Percentiles rank a stretch among this genome's conserved stretches.
Conservation (phyloP, 2,113 vertebrate species). For the Phodopus roborovskii region DNA sequence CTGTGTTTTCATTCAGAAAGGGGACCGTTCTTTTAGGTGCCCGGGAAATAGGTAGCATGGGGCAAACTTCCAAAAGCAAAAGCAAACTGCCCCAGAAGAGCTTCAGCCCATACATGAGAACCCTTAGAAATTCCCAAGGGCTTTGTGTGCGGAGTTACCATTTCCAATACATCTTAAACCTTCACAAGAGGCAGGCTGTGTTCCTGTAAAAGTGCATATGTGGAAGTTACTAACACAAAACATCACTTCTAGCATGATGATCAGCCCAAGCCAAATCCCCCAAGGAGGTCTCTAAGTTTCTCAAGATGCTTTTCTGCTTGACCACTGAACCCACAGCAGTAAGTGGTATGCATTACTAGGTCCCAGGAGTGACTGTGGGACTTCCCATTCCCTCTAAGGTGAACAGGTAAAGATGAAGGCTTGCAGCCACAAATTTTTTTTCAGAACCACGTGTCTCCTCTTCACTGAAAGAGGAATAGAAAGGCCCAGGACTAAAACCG, state of each 20-base stretch:
- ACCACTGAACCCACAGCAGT: not conserved
- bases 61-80: conserved; percentile 51
- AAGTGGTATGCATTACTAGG: not conserved
- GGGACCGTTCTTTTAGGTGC: conserved; percentile 35
- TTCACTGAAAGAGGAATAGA: not conserved
- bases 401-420: not conserved
- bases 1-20: conserved; percentile 36
- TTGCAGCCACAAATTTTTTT: not conserved
- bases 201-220: not conserved
- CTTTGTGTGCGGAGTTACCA: not conserved
- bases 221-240: conserved; percentile 49
- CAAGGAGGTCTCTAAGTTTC: conserved; percentile 35
- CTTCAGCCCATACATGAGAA: conserved; percentile 15
- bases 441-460: not conserved
- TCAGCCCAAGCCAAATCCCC: conserved; percentile 25
- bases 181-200: not conserved
- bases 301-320: not conserved
- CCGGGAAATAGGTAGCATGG: conserved; percentile 29
- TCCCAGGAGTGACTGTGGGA: not conserved
- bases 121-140: conserved; percentile 35
- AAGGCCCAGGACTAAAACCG: not conserved
- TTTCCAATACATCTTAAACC: not conserved
- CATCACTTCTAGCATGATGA: conserved; percentile 9
- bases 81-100: not conserved
- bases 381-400: not conserved